Evolutionary conservation across 2,888 invertebrate genomes (phyloP).

Genomic region (Phortica okadai): DNA sequence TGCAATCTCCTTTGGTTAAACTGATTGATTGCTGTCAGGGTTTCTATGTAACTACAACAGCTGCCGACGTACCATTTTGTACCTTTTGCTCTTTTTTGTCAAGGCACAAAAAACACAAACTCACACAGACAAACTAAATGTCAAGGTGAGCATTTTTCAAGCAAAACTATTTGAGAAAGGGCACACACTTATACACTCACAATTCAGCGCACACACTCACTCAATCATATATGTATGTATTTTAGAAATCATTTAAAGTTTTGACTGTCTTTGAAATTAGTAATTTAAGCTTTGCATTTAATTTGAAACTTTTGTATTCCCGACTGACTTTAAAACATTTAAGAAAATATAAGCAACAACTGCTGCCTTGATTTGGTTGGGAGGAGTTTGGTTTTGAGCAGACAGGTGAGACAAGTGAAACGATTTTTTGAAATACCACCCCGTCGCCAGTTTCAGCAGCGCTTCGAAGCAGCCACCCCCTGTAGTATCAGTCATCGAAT

Average conservation of each 20-base stretch:
- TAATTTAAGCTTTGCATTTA: too few species aligned
- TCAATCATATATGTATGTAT: background rate
- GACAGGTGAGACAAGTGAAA: background rate
- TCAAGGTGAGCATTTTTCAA: constrained; percentile 32
- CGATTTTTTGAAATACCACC: background rate
- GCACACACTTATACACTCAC: background rate
- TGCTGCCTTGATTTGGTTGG: background rate
- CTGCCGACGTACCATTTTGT: constrained; percentile 3
- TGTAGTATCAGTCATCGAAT: constrained; percentile 62
- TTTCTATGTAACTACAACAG: constrained; percentile 16
- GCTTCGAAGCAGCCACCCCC: constrained; percentile 44
- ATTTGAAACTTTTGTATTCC: background rate
- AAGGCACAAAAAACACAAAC: background rate
- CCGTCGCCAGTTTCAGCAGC: background rate
- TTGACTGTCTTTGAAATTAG: background rate
- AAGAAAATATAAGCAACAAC: background rate
- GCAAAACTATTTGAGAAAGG: constrained; percentile 17
- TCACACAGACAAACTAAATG: constrained; percentile 17
- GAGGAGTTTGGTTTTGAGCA: constrained; percentile 9
- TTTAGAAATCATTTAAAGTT: constrained; percentile 1
- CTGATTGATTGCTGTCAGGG: constrained; percentile 69
- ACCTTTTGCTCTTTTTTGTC: background rate
- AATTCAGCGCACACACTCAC: background rate
- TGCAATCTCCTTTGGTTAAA: constrained; percentile 49
- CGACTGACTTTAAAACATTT: background rate